Evolutionary conservation across 2,888 invertebrate species (phyloP), one percentile per base, ranked within the genome.

Genomic region (Dicyrtoma fusca): DNA sequence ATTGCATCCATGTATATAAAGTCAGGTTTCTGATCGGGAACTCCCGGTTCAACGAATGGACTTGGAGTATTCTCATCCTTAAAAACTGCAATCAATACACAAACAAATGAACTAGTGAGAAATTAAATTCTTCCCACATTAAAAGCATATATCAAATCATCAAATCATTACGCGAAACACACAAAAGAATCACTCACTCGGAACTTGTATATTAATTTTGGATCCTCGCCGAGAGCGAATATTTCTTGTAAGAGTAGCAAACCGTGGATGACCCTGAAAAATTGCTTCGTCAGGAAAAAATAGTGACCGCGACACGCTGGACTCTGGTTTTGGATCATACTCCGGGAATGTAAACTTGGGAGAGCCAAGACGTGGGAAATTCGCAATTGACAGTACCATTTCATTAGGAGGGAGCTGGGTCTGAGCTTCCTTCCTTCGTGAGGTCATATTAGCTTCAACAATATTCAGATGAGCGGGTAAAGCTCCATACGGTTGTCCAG

Each of bases 1-100:
- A 99, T 98, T 0, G 96, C 95, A 84, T 99, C 99, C 91, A 99
- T 91, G 82, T 98, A 96, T 76, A 99, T 92, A 82, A 95, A 94
- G 85, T 97, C 93, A 0, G 92, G 92, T 0, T 89, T 90, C 13
- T 81, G 82, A 64, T 88, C 87, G 64, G 89, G 88, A 79, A 87
- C 85, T 74, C 85, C 84, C 81, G 88, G 86, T 82, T 91, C 91
- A 74, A 86, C 83, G 81, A 95, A 92, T 3, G 95, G 95, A 75
- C 88, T 87, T 80, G 89, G 88, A 1, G 98, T 98, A 81, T 95
- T 91, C 78, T 86, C 86, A 85, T 99, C 99, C 82, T 89, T 91
- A 84, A 89, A 95, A 83, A 97, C 97, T 96, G 84, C 6, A 79
- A 71, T n/a, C n/a, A n/a, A n/a, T n/a, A n/a, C n/a, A n/a, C n/a